A percentile compares a stretch with the other conserved stretches of the same genome.
phyloP scores from a whole-genome alignment of 2,113 vertebrate species.

The Cinclus cinclus region DNA sequence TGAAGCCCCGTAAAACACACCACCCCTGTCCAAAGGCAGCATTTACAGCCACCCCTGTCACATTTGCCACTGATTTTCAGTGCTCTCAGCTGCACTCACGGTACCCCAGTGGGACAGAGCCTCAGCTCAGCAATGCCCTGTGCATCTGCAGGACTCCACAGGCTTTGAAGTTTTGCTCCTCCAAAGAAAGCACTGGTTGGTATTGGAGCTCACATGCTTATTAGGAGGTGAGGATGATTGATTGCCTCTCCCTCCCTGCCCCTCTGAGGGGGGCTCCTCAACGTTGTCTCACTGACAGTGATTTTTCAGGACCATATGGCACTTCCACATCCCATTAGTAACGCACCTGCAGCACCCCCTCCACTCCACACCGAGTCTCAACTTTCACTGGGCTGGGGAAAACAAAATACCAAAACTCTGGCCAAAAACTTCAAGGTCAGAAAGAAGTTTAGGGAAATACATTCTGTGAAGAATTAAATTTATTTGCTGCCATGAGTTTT shows the following conservation, averaged over 20 bases:
- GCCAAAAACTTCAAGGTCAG: background rate
- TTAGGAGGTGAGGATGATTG: conserved; percentile 57
- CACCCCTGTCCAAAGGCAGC: background rate
- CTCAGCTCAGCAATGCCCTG: background rate
- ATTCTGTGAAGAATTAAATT: background rate
- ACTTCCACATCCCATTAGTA: conserved; percentile 53
- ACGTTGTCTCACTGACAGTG: conserved; percentile 33
- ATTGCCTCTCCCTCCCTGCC: conserved; percentile 28
- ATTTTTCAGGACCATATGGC: conserved; percentile 61
- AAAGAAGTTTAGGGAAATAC: background rate
- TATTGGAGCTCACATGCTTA: conserved; percentile 36
- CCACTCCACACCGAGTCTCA: accelerated
- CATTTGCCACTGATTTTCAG: accelerated
- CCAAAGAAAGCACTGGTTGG: background rate
- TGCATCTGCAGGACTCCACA: background rate
- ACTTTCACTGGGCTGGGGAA: conserved; percentile 17
- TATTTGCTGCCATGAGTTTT: background rate
- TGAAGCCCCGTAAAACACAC: background rate
- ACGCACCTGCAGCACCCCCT: background rate
- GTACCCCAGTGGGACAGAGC: background rate
- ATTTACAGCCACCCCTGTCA: background rate
- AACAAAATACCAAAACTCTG: background rate
- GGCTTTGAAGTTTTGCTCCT: conserved; percentile 61
- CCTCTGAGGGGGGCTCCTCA: background rate
- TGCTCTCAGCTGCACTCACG: background rate